Base-by-base conservation (phyloP, 2,888 invertebrate species). In the Synanthedon formicaeformis region DNA sequence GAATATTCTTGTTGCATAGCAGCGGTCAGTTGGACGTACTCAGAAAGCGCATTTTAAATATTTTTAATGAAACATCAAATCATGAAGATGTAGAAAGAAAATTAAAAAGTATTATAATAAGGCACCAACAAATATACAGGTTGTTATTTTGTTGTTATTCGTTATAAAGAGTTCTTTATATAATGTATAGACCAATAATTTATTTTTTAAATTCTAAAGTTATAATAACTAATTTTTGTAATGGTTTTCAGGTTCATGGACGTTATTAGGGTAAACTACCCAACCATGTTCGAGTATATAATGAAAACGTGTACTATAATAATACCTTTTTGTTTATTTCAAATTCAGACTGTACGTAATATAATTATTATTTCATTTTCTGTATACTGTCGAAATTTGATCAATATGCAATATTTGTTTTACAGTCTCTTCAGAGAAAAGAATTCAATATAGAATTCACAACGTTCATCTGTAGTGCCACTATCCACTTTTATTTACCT, bases 11-110 rank as follows among this genome's bases (percentile, higher is more conserved):
- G 58, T 54, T 80, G 34, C 82, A 85, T 53, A 61, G 66, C 4
- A 79, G 81, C 56, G 81, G 81, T 3, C 81, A 83, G 53, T 57
- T 82, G 3, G 71, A 80, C 18, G 55, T 85, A 12, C 63, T 78
- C 0, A 74, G 68, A 41, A 56, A 54, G n/a, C 66, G 69, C 41
- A 66, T 83, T 41, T 55, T 54, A n/a, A 68, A 59, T 41, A 41
- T 75, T 6, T 72, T 78, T 52, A 51, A 57, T 0, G 58, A 69
- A 41, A 53, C 60, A 3, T 52, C 58, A 48, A 59, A 61, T 48
- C 53, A 53, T 2, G 57, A 60, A 48, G 65, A 68, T 14, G 57
- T 53, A 2, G 48, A 64, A 51, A 54, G 63, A 48, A 62, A 73
- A 27, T 64, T 83, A 6, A 74, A 65, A 52, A 45, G 55, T n/a